Base-by-base conservation (phyloP, 2,797 vertebrate genomes). In the Acanthiza pusilla region DNA sequence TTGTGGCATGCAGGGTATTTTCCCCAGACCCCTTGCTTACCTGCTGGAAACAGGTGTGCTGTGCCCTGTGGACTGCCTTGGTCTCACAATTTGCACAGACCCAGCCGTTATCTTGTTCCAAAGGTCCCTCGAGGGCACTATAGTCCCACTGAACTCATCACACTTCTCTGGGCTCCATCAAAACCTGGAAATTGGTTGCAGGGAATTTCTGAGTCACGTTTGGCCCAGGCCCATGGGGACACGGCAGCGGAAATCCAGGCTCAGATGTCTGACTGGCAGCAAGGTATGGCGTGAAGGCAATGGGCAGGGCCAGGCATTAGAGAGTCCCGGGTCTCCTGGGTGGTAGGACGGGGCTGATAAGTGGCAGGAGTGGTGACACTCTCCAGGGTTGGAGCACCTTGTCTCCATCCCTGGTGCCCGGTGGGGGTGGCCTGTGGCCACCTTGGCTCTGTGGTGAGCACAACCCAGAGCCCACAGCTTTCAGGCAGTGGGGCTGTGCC, bases 91-190 rank as follows among this genome's bases (percentile, higher is more conserved):
- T 48, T 0, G 1, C 3, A 2, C 42, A 43, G 77, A 89, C 27
- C 53, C 36, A 25, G 76, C 20, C 1, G 62, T 95, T 96, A 97
- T 96, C 97, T 90, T 93, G 89, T 97, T 97, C 95, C 94, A 97
- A 96, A 97, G 96, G 93, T 96, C 73, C 73, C 62, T 22, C 3
- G 30, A 17, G 2, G 86, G 94, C 54, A 82, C 45, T 6, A 7
- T 11, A 36, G 67, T 26, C 38, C 60, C 27, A 30, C 51, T 60
- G 74, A 89, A 77, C 40, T 50, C 79, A 92, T 91, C 43, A 38
- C 40, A 40, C 60, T 50, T 87, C 62, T 66, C 50, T 15, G 82
- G 54, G 27, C 54, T 94, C 32, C 32, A 19, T 67, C 50, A 26
- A 3, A 4, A 67, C 55, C 42, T 57, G 26, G 43, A 60, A 60